Conservation (phyloP, 1,140 invertebrate species). For the Drosophila parvula region DNA sequence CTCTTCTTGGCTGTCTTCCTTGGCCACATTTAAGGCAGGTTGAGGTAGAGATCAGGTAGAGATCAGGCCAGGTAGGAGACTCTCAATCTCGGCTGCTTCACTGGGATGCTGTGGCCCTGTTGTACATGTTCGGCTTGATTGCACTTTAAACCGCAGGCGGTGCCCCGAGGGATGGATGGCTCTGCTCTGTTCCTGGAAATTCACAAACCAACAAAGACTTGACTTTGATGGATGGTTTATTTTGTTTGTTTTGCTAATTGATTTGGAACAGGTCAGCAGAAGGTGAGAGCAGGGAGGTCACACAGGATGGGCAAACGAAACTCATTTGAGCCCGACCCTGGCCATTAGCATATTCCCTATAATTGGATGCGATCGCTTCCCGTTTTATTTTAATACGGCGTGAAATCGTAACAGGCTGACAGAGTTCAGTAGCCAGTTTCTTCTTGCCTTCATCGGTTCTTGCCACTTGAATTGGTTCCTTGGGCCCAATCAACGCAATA, state of each 20-base stretch:
- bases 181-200: slow-evolving; percentile 35
- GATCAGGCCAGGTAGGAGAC: not conserved
- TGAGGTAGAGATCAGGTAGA: not conserved
- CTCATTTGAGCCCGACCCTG: slow-evolving; percentile 24
- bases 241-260: slow-evolving; percentile 75
- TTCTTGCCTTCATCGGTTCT: not conserved
- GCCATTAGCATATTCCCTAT: slow-evolving; percentile 13
- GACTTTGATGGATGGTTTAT: slow-evolving; percentile 38
- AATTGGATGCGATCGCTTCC: slow-evolving; percentile 26
- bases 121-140: slow-evolving; percentile 62
- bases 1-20: not conserved
- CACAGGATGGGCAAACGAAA: not conserved
- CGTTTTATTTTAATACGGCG: slow-evolving; percentile 72
- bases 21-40: not conserved
- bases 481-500: slow-evolving; percentile 29
- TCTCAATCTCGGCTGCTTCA: slow-evolving; percentile 25
- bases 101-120: slow-evolving; percentile 57
- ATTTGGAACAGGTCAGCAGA: slow-evolving; percentile 73
- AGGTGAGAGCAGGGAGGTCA: slow-evolving; percentile 16
- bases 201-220: slow-evolving; percentile 33
- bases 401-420: slow-evolving; percentile 55
- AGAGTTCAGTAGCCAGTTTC: slow-evolving; percentile 6
- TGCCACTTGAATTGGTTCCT: slow-evolving; percentile 33
- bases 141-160: slow-evolving; percentile 60
- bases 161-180: slow-evolving; percentile 20